phyloP scores from a whole-genome alignment of 1,140 invertebrate species.

The Tetraneura akinire region DNA sequence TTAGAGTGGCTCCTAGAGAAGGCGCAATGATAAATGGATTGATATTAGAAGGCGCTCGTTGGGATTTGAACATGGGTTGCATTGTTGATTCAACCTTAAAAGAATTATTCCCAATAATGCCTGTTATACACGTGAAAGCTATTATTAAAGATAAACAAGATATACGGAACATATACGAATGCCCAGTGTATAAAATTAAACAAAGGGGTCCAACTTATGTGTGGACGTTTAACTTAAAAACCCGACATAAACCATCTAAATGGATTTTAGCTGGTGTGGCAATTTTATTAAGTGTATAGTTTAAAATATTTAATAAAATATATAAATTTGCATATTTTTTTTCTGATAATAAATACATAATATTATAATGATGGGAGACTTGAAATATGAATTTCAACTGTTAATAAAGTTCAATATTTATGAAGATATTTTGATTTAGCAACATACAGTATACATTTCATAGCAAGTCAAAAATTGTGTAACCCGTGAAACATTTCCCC shows the following conservation, averaged over 20 bases:
- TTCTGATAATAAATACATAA: no score
- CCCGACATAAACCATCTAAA: slow-evolving; percentile 82
- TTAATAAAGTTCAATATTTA: no score
- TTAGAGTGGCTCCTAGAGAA: slow-evolving; percentile 77
- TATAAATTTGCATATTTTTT: no score
- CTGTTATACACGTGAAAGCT: slow-evolving; percentile 83
- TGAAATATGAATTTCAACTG: no score
- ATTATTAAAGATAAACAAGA: slow-evolving; percentile 82
- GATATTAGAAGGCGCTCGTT: slow-evolving; percentile 91
- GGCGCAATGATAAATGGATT: slow-evolving; percentile 88
- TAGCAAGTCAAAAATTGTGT: no score
- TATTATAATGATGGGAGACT: no score
- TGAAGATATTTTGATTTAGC: no score
- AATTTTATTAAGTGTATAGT: slow-evolving; percentile 66
- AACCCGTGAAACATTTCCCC: no score
- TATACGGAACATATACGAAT: slow-evolving; percentile 83
- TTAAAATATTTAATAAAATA: neutral
- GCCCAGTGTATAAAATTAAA: slow-evolving; percentile 90
- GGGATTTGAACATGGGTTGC: slow-evolving; percentile 76
- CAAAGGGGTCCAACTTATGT: slow-evolving; percentile 87
- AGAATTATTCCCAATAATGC: slow-evolving; percentile 87
- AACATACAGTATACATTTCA: no score
- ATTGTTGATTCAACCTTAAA: slow-evolving; percentile 84
- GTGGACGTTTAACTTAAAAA: slow-evolving; percentile 94
- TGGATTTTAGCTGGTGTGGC: slow-evolving; percentile 93